A percentile compares a stretch with the other conserved stretches of the same genome.
Evolutionary conservation across 2,797 vertebrate species (phyloP).

Genomic region (Molossus molossus): DNA sequence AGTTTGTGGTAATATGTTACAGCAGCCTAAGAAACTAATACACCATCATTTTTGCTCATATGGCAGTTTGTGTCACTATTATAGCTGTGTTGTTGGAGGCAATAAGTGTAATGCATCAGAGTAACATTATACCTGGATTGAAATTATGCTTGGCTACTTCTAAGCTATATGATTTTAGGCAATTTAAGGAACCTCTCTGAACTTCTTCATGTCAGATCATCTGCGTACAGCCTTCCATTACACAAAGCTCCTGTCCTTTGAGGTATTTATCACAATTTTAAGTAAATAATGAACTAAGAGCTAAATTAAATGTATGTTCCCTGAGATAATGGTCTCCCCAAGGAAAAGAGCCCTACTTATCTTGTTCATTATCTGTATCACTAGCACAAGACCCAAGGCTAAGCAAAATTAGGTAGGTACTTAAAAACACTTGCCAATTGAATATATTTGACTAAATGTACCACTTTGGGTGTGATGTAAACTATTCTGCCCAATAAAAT

Average conservation of each 20-base stretch:
- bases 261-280: constrained; percentile 62
- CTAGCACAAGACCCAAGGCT: neutral
- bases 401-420: neutral
- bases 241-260: neutral
- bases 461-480: neutral
- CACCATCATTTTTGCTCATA: neutral
- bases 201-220: neutral
- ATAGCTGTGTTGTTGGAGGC: neutral
- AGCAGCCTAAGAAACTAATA: neutral
- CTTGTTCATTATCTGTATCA: constrained; percentile 28
- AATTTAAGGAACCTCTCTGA: constrained; percentile 18
- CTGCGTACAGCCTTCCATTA: neutral
- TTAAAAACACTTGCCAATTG: constrained; percentile 18
- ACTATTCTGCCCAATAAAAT: neutral
- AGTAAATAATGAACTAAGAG: constrained; percentile 49
- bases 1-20: neutral
- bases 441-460: constrained; percentile 48
- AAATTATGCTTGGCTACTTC: neutral
- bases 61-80: neutral
- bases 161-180: neutral
- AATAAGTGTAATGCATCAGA: neutral
- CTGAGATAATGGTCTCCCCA: neutral
- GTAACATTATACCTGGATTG: neutral
- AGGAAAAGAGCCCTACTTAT: constrained; percentile 25
- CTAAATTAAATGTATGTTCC: constrained; percentile 60